These are phyloP conservation scores for Himalopsyche anomala DNA, from an alignment of 2,888 invertebrate species.

Conservation along the genomic window DNA sequence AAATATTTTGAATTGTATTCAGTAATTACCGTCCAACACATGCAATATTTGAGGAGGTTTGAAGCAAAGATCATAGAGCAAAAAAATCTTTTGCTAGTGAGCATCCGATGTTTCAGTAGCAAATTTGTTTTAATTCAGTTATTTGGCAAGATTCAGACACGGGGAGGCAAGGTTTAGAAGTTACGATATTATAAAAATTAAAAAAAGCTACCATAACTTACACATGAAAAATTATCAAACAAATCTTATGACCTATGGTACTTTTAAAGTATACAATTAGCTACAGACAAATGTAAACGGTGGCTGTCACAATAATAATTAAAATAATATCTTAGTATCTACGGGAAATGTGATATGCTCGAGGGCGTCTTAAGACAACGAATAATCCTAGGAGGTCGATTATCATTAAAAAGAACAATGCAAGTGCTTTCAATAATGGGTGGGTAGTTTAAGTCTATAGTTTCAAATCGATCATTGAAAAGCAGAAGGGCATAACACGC, in stretches of 20 bases:
- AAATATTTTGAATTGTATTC: too few relatives aligned
- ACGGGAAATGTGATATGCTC: slow-evolving; percentile 21
- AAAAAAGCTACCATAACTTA: not conserved
- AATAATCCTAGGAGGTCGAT: not conserved
- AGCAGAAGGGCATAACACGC: too few relatives aligned
- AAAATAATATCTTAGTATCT: not conserved
- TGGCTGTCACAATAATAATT: not conserved
- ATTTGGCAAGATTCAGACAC: too few relatives aligned
- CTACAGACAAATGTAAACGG: slow-evolving; percentile 1
- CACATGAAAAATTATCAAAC: not conserved
- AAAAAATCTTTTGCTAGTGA: too few relatives aligned
- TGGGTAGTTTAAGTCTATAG: not conserved
- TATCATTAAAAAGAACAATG: not conserved
- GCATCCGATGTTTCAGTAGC: too few relatives aligned
- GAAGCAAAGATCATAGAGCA: too few relatives aligned
- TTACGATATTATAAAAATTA: not conserved
- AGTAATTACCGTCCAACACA: too few relatives aligned
- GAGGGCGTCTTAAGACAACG: not conserved
- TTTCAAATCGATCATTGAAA: too few relatives aligned
- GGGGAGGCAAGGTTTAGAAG: too few relatives aligned
- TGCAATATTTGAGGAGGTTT: too few relatives aligned
- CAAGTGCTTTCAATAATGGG: not conserved
- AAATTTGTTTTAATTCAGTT: too few relatives aligned
- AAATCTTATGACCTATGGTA: not conserved
- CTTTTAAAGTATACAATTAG: not conserved